A percentile compares a stretch with the other conserved stretches of the same genome.
These are phyloP conservation scores for Pavo muticus DNA, from an alignment of 2,113 vertebrate species.

Conservation along the genomic window DNA sequence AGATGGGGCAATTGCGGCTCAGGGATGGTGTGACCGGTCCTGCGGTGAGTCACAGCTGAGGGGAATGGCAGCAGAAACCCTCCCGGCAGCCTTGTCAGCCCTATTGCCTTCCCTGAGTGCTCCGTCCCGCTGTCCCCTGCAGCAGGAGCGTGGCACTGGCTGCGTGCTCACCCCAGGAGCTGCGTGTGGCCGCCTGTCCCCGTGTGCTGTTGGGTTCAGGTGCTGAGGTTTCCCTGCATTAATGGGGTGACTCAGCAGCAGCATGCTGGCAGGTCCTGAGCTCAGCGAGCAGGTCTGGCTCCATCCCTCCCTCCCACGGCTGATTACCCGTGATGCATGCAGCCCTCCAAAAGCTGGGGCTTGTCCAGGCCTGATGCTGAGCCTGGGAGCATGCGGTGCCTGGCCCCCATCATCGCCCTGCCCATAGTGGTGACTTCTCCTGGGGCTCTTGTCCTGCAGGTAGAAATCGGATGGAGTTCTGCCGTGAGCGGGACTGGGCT, in stretches of 20 bases:
- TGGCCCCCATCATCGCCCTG: neutral
- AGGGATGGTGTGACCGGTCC: conserved; percentile 61
- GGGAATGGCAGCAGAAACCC: conserved; percentile 35
- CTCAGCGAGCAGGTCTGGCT: conserved; percentile 75
- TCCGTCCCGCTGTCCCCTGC: neutral
- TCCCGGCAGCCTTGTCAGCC: neutral
- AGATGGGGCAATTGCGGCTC: conserved; percentile 62
- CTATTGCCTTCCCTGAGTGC: accelerated
- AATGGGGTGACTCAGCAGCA: conserved; percentile 72
- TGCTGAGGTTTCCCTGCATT: conserved; percentile 66
- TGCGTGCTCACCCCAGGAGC: neutral
- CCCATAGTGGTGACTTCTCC: neutral
- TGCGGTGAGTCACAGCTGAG: conserved; percentile 14
- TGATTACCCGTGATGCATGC: conserved; percentile 61
- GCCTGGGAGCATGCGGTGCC: neutral
- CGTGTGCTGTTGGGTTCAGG: neutral
- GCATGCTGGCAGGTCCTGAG: conserved; percentile 38
- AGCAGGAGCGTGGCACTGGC: neutral
- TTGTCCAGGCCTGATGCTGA: conserved; percentile 51
- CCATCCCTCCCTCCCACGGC: conserved; percentile 67
- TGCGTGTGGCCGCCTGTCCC: neutral
- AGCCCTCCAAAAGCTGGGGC: conserved; percentile 46
- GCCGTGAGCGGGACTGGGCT: neutral
- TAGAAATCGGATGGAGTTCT: neutral
- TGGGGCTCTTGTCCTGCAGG: neutral